phyloP scores from a whole-genome alignment of 2,888 invertebrate species.

The Diloba caeruleocephala region DNA sequence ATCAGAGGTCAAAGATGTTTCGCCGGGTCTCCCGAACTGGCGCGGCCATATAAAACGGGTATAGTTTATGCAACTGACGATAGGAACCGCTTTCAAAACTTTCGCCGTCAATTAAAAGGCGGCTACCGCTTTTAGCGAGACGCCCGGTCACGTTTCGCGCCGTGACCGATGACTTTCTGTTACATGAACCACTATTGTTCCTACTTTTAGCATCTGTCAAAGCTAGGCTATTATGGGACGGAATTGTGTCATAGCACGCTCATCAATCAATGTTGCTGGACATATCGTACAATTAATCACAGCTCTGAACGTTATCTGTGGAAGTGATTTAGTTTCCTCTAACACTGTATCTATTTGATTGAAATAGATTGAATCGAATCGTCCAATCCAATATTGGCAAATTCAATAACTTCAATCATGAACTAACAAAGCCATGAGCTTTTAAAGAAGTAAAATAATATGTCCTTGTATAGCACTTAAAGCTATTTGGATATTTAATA shows the following conservation, averaged over 20 bases:
- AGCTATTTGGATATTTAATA: too few relatives aligned
- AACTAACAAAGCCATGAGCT: constrained; percentile 18
- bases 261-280: constrained; percentile 55
- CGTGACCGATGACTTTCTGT: constrained; percentile 63
- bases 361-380: constrained; percentile 36
- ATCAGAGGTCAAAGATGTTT: constrained; percentile 45
- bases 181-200: constrained; percentile 63
- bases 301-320: constrained; percentile 28
- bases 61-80: constrained; percentile 63
- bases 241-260: constrained; percentile 41
- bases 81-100: constrained; percentile 71
- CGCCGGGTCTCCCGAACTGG: constrained; percentile 26
- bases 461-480: constrained; percentile 26
- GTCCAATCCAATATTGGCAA: constrained; percentile 19
- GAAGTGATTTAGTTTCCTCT: constrained; percentile 38
- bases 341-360: constrained; percentile 31
- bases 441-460: constrained; percentile 15
- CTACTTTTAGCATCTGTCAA: constrained; percentile 55
- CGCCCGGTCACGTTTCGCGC: constrained; percentile 54
- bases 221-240: constrained; percentile 43
- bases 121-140: constrained; percentile 62
- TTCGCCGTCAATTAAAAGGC: constrained; percentile 77
- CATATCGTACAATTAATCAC: constrained; percentile 48
- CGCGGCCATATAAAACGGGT: constrained; percentile 39
- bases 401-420: constrained; percentile 18